A percentile compares a stretch with the other conserved stretches of the same genome.
These are phyloP conservation scores for Crocodylus rhombifer DNA, from an alignment of 2,797 vertebrate genomes.

Conservation along the genomic window DNA sequence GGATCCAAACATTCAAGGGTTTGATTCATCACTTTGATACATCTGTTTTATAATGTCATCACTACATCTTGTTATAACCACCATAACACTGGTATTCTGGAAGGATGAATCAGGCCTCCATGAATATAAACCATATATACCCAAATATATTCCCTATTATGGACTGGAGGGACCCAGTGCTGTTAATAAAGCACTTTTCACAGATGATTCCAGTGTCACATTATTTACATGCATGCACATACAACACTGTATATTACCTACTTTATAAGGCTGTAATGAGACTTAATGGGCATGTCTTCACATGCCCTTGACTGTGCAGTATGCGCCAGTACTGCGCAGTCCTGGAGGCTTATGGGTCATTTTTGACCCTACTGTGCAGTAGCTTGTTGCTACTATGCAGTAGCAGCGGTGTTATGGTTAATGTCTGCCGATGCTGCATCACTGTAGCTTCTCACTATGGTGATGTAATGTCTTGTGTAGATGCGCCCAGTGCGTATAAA, in stretches of 20 bases:
- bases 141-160: not conserved
- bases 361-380: no score
- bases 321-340: no score
- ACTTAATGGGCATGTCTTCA: not conserved
- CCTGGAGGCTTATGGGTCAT: no score
- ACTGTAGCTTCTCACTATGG: no score
- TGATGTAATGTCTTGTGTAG: no score
- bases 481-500: constrained; percentile 3
- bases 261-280: constrained; percentile 22
- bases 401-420: no score
- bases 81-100: rapidly evolving
- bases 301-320: no score
- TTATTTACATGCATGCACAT: not conserved
- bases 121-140: not conserved
- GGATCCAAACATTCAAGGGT: not conserved
- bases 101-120: not conserved
- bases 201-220: rapidly evolving
- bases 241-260: not conserved
- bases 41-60: rapidly evolving
- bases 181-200: not conserved
- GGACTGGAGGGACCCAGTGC: not conserved
- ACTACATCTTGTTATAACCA: not conserved
- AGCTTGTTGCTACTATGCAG: no score
- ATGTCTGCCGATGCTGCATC: no score
- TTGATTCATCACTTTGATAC: not conserved